Evolutionary conservation across 2,797 vertebrate genomes (phyloP), one percentile per base, ranked within the genome.

Genomic region (Sebastiscus tertius): DNA sequence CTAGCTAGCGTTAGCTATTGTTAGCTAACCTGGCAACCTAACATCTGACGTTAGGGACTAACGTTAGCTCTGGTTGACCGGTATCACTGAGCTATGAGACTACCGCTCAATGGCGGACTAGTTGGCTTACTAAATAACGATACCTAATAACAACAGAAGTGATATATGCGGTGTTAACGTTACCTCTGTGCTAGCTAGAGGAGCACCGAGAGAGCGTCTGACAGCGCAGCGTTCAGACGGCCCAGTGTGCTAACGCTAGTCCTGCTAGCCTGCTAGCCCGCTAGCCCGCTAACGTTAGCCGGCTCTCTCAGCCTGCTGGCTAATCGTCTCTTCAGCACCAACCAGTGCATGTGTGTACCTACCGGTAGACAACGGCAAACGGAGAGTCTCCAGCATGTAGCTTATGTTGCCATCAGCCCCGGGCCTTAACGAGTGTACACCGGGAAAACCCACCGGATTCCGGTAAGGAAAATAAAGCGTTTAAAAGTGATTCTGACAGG

Each of bases 401-500:
- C 75, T 93, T 87, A 88, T 84, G 69, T 89, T 86, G 79, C 85
- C 88, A 91, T 91, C 69, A 77, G 84, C 81, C 76, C 77, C 59
- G 36, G 82, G 61, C 67, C 70, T 91, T 60, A 77, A 69, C 55
- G 42, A 88, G 87, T 75, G 36, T 89, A 88, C 59, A 82, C 54
- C 12, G 22, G 34, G 55, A 31, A 82, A 75, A 31, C 81, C 75
- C 61, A 80, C 33, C 4, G 39, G 65, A 75, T 36, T 71, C 62
- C 59, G 27, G 4, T 1, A 26, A 64, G 46, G 46, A 85, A 90
- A 94, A 89, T 85, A 88, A 90, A 83, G 84, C 89, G 84, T 93
- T 93, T 93, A 95, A 92, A 96, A 94, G 74, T 85, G 94, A 90
- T 93, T 93, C 84, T 94, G 91, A 92, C 95, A 94, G 94, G 95